A percentile compares a stretch with the other conserved stretches of the same genome.
phyloP scores from a whole-genome alignment of 2,113 vertebrate genomes.

The Channa maculata region DNA sequence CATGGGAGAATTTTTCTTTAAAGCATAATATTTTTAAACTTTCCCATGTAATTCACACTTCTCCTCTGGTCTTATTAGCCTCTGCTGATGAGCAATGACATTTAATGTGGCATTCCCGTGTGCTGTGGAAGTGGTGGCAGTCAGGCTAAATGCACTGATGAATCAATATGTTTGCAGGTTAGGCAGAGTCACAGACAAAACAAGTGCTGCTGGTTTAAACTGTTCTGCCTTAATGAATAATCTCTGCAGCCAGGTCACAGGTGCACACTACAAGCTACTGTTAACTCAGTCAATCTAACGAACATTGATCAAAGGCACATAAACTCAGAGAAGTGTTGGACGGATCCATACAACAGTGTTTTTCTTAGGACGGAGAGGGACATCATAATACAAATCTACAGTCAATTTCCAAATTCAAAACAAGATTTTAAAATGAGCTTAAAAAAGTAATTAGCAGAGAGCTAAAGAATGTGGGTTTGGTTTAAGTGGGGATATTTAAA shows the following conservation, averaged over 20 bases:
- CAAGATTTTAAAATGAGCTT: too few species aligned
- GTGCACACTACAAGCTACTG: slow-evolving; percentile 70
- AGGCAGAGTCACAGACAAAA: slow-evolving; percentile 31
- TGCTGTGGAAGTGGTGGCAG: slow-evolving; percentile 11
- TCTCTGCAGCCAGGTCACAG: slow-evolving; percentile 72
- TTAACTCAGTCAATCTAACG: slow-evolving; percentile 73
- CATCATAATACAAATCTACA: too few species aligned
- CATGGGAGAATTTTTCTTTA: background rate
- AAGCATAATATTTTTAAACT: background rate
- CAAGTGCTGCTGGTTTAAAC: slow-evolving; percentile 59
- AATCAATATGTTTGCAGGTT: slow-evolving; percentile 40
- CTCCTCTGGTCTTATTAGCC: slow-evolving; percentile 1
- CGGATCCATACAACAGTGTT: slow-evolving; percentile 14
- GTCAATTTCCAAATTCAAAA: too few species aligned
- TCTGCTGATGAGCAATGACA: background rate
- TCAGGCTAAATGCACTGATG: slow-evolving; percentile 47
- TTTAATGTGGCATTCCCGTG: background rate
- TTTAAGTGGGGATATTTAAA: slow-evolving; percentile 6
- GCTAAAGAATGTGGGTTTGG: background rate
- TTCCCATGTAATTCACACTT: slow-evolving; percentile 2
- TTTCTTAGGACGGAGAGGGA: slow-evolving; percentile 28
- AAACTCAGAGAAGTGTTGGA: slow-evolving; percentile 31
- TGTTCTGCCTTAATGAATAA: slow-evolving; percentile 67
- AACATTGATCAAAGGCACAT: slow-evolving; percentile 67
- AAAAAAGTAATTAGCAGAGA: too few species aligned